Conservation (phyloP, 2,797 vertebrate species). For the Ptychadena robeensis region DNA sequence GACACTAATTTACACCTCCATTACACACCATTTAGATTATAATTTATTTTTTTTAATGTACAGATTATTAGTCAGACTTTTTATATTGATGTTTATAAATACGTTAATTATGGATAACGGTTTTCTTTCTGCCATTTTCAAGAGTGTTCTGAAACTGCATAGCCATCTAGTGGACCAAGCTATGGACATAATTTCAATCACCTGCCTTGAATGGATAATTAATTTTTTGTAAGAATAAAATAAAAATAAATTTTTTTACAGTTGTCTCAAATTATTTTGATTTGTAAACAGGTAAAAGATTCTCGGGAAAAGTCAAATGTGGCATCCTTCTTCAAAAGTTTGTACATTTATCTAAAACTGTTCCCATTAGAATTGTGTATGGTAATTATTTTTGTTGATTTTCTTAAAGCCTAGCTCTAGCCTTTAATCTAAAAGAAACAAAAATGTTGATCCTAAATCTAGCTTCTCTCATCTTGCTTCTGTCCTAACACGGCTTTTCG, state of each 20-base stretch:
- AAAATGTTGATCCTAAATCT: no score
- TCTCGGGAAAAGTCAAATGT: no score
- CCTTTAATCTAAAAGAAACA: no score
- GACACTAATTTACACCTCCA: slow-evolving; percentile 40
- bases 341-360: no score
- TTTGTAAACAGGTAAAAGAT: no score
- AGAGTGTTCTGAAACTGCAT: not conserved
- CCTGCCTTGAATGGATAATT: not conserved
- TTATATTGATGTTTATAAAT: slow-evolving; percentile 12
- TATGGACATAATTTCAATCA: not conserved
- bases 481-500: no score
- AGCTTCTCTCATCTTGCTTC: no score
- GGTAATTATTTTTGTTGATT: no score
- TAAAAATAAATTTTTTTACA: not conserved
- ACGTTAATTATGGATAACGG: not conserved
- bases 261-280: not conserved
- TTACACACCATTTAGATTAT: slow-evolving; percentile 34
- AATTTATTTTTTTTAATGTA: slow-evolving; percentile 42
- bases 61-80: slow-evolving; percentile 12
- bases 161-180: not conserved
- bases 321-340: no score
- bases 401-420: no score
- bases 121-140: not conserved
- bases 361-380: no score
- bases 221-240: not conserved